Evolutionary conservation across 2,797 vertebrate genomes (phyloP).

Genomic region (Oryzias dopingdopingensis): DNA sequence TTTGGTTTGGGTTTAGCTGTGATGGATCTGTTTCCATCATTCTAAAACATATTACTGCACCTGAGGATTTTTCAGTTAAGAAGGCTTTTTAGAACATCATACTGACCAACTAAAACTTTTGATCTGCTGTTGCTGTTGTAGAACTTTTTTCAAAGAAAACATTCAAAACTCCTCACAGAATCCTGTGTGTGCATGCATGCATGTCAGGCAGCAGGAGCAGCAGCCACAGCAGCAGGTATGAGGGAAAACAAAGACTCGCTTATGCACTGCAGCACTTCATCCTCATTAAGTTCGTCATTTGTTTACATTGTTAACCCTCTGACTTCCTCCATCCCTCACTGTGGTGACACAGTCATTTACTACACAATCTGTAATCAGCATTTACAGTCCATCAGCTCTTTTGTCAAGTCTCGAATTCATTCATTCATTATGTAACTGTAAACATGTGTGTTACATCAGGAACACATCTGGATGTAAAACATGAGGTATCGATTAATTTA

Average conservation of each 20-base stretch:
- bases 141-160: background rate
- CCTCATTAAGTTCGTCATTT: constrained; percentile 73
- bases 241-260: constrained; percentile 70
- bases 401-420: constrained; percentile 36
- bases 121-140: constrained; percentile 6
- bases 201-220: constrained; percentile 9
- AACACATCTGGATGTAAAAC: constrained; percentile 23
- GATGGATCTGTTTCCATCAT: too few relatives aligned
- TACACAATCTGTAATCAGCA: constrained; percentile 53
- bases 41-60: too few relatives aligned
- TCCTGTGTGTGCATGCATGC: background rate
- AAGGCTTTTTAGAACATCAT: too few relatives aligned
- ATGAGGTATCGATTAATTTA: constrained; percentile 29
- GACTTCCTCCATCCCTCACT: constrained; percentile 59
- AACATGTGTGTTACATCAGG: constrained; percentile 31
- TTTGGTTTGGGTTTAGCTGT: too few relatives aligned
- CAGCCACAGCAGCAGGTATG: constrained; percentile 52
- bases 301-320: constrained; percentile 71
- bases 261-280: constrained; percentile 72
- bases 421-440: constrained; percentile 50
- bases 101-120: background rate
- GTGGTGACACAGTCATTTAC: constrained; percentile 48
- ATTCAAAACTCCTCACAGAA: too few relatives aligned
- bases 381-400: constrained; percentile 51
- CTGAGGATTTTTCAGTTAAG: too few relatives aligned